Evolutionary conservation across 2,113 vertebrate genomes (phyloP), one percentile per base, ranked within the genome.

Genomic region (Alces alces): DNA sequence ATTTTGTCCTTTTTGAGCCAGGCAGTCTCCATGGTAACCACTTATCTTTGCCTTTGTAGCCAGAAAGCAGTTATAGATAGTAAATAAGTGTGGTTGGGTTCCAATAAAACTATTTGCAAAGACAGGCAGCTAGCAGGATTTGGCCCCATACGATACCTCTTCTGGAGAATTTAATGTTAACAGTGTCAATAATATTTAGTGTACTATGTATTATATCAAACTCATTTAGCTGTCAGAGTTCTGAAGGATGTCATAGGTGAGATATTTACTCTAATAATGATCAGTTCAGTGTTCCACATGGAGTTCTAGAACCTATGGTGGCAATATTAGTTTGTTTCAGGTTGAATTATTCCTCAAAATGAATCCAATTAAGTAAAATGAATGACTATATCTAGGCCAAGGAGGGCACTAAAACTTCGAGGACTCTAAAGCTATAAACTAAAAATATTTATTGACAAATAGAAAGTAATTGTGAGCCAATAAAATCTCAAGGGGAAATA

Each of bases 271-370:
- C 54, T 88, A 85, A 89, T 61, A 94, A 90, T 61, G 89, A 95
- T 10, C 27, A 93, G 60, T 43, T 89, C 30, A 92, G 52, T 39
- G 55, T 52, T 80, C 14, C 45, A 64, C 6, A 92, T 52, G 58
- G 64, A 83, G 16, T 84, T 14, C 45, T 92, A n/a, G 16, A 95
- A 55, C 70, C 33, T n/a, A 55, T 33, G 17, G 16, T n/a, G 50
- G 16, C 14, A 80, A 80, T 70, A 19, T 76, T 61, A 73, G 36
- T 57, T 7, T 91, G 27, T 43, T 93, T 80, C 73, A 83, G 50
- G 95, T 70, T 93, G 39, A 95, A 97, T 95, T 86, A 66, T 15
- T 91, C 19, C 30, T 83, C 14, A n/a, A 93, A 93, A 93, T 43
- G 7, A 89, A 12, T 39, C 66, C 33, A 47, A 47, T 89, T 61